Evolutionary conservation across 2,888 invertebrate species (phyloP), one percentile per base, ranked within the genome.

Genomic region (Pterobdella sp.): DNA sequence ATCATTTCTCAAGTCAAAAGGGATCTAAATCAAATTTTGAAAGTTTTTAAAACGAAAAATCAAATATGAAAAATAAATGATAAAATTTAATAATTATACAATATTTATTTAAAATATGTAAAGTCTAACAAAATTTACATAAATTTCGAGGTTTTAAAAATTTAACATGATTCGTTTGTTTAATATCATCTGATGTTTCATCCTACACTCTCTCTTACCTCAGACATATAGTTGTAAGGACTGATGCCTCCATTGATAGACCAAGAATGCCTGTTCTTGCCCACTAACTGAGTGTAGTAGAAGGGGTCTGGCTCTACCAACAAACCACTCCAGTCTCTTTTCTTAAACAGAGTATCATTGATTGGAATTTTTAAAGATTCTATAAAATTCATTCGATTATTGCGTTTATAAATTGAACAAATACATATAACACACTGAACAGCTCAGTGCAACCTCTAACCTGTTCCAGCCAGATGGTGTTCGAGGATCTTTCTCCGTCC

Each of bases 231-330:
- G 42, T n/a, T 26, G 18, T 74, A 36, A 36, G 90, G 88, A 80
- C 91, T 91, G 74, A 92, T 87, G 78, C 92, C 92, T 72, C 91
- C 91, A 80, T 91, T 91, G 79, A 88, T 87, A 60, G 88, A 87
- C 77, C 86, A 87, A 72, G 87, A 85, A 76, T 87, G 85, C 78
- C 84, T 85, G 79, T 87, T 87, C 78, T 88, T 87, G 73, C 86
- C 84, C 31, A 88, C 84, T 78, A 90, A 83, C 75, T 87, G 86
- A 74, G 90, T 88, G 85, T 88, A 92, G 85, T 90, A 90, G n/a
- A 88, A 83, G 0, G 91, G 89, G 78, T 91, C 90, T 0, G 91
- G 90, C 77, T 74, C 74, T 14, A 74, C 52, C 34, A 74, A 36
- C n/a, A 74, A 36, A 22, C 74, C 74, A 3, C 70, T 73, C 70